phyloP scores from a whole-genome alignment of 1,140 invertebrate species.

The Lerema accius region DNA sequence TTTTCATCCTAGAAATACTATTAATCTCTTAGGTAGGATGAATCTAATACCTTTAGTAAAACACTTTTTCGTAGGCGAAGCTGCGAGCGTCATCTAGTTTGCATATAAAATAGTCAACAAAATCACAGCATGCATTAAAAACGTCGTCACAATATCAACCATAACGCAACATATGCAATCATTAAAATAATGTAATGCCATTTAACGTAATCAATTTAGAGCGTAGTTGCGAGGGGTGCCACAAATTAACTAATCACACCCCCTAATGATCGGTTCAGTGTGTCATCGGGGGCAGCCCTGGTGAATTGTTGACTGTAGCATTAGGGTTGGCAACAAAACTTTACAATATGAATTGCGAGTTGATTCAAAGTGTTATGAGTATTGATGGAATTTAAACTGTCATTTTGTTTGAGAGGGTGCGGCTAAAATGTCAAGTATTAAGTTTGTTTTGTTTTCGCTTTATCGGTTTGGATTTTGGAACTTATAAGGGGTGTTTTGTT shows the following conservation, averaged over 20 bases:
- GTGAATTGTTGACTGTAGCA: slow-evolving; percentile 49
- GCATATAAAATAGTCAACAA: no score
- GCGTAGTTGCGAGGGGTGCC: slow-evolving; percentile 53
- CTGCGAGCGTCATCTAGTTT: no score
- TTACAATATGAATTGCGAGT: slow-evolving; percentile 26
- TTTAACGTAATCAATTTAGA: slow-evolving; percentile 78
- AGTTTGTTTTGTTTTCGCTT: slow-evolving; percentile 19
- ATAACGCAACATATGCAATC: slow-evolving; percentile 75
- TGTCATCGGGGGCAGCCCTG: slow-evolving; percentile 35
- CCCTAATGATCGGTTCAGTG: slow-evolving; percentile 36
- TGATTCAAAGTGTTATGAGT: slow-evolving; percentile 31
- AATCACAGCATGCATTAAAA: slow-evolving; percentile 34
- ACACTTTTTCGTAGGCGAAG: no score
- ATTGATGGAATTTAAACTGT: slow-evolving; percentile 52
- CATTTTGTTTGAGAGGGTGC: slow-evolving; percentile 36
- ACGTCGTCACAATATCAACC: slow-evolving; percentile 48
- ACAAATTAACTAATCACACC: slow-evolving; percentile 73
- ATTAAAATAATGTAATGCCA: slow-evolving; percentile 74
- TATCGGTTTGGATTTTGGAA: no score
- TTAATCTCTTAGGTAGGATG: no score
- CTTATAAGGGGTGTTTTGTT: no score
- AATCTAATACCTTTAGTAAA: no score
- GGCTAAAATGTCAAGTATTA: slow-evolving; percentile 31
- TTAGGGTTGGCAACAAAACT: slow-evolving; percentile 39
- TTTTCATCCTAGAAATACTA: no score